Percentiles rank a stretch among this genome's conserved stretches.
Evolutionary conservation across 2,888 invertebrate species (phyloP).

Genomic region (Drosophila fungiperda): DNA sequence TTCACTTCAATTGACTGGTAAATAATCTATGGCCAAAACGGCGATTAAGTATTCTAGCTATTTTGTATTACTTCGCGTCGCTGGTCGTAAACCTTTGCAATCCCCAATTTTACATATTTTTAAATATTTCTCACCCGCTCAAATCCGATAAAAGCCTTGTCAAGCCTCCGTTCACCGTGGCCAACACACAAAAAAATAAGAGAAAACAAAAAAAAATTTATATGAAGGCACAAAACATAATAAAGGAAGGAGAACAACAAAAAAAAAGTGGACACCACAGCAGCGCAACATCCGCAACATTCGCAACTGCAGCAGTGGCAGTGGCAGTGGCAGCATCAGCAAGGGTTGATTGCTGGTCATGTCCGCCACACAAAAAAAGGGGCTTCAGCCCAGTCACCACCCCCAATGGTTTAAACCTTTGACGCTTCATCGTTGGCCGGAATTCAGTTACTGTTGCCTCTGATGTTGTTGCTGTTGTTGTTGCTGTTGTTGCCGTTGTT

Average conservation of each 20-base stretch:
- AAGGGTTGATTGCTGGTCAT: conserved; percentile 66
- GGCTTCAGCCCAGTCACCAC: conserved; percentile 7
- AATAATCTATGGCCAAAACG: conserved; percentile 35
- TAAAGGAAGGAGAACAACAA: conserved; percentile 2
- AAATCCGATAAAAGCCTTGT: conserved; percentile 75
- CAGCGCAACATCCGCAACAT: conserved; percentile 42
- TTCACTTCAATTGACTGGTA: not conserved
- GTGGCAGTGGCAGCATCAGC: conserved; percentile 34
- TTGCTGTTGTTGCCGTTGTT: conserved; percentile 33
- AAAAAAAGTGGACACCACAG: conserved; percentile 43
- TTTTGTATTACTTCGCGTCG: conserved; percentile 28
- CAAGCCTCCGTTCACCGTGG: conserved; percentile 50
- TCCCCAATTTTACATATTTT: conserved; percentile 62
- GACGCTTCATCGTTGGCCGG: conserved; percentile 60
- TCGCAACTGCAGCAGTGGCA: conserved; percentile 38
- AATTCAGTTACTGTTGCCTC: conserved; percentile 66
- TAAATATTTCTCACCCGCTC: conserved; percentile 62
- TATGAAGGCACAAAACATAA: conserved; percentile 25
- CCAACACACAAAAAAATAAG: conserved; percentile 1
- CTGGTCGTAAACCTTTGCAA: conserved; percentile 40
- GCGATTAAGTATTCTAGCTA: conserved; percentile 45
- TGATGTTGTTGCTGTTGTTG: conserved; percentile 16
- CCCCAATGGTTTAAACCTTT: conserved; percentile 47
- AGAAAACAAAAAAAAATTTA: not conserved
- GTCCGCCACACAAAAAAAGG: conserved; percentile 31